Conservation (phyloP, 2,888 invertebrate species). For the Drosophila fulvimacula region DNA sequence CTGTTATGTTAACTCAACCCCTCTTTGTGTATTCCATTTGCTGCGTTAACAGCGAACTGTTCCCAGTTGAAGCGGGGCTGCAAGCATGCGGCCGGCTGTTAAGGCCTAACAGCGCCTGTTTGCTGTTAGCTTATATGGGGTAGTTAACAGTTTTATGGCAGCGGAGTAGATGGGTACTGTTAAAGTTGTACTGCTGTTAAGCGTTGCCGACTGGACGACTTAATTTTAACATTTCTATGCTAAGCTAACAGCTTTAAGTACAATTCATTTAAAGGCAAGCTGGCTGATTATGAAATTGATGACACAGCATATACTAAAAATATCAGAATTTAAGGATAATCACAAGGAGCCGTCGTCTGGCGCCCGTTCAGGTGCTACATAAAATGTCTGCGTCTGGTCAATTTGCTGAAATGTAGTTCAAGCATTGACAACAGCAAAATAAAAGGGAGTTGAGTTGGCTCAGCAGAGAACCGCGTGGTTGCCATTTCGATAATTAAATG, state of each 20-base stretch:
- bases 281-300: conserved; percentile 13
- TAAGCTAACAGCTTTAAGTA: not conserved
- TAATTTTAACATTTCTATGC: not conserved
- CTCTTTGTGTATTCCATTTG: conserved; percentile 38
- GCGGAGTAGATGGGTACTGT: conserved; percentile 2
- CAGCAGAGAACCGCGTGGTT: conserved; percentile 23
- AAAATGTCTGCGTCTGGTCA: conserved; percentile 59
- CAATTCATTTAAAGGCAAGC: not conserved
- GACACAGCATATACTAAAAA: not conserved
- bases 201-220: not conserved
- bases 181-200: conserved; percentile 9
- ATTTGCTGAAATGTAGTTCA: conserved; percentile 63
- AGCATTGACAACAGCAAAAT: conserved; percentile 24
- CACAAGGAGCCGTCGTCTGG: conserved; percentile 12
- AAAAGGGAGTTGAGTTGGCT: not conserved
- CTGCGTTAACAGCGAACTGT: conserved; percentile 47
- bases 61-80: conserved; percentile 48
- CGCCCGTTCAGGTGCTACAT: conserved; percentile 37
- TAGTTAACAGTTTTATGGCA: conserved; percentile 34
- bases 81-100: conserved; percentile 11
- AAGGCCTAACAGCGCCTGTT: not conserved
- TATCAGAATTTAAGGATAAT: conserved; percentile 9
- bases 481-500: conserved; percentile 81
- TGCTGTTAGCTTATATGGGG: conserved; percentile 16
- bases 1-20: conserved; percentile 27